Base-by-base conservation (phyloP, 2,797 vertebrate genomes). In the Brachymystax lenok region DNA sequence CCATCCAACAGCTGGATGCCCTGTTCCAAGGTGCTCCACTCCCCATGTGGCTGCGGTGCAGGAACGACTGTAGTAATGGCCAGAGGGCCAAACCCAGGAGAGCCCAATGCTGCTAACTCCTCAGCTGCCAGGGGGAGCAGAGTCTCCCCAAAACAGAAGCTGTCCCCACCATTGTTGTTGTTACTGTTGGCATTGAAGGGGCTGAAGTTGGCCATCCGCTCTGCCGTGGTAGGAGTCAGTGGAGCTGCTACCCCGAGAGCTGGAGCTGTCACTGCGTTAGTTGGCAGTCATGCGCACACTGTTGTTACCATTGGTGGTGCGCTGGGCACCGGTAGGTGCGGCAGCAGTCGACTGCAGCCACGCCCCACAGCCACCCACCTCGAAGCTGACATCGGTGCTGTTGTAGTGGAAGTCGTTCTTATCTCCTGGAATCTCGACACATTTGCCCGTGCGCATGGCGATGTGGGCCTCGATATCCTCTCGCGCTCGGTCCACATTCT, bases 401-500 rank as follows among this genome's bases (percentile, higher is more conserved):
- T 98, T 98, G 90, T 94, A 96, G 70, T 96, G 96, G 84, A 98
- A 98, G 86, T 98, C 97, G 1, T 96, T 95, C 80, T 96, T 96
- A 74, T 96, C 95, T 0, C 87, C 90, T 0, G 93, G 93, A 30
- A 93, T 91, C 86, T 97, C 95, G 0, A 95, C 88, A 5, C 94
- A 96, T 88, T 92, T 93, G n/a, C 96, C 97, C 0, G 97, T 98
- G 67, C 97, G 95, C 87, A 97, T 87, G 76, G 96, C 96, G 0
- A 98, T 98, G 77, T 98, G 97, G 56, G 95, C 96, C 89, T 98
- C 96, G 0, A 99, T 98, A 88, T 98, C 97, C 88, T 97, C 96
- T 0, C 96, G 92, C 0, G 97, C 97, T 0, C 97, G 93, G 82
- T 98, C 97, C 7, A 98, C 97, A 0, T 98, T 98, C 87, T 98